phyloP scores from a whole-genome alignment of 1,140 invertebrate species.

The Danaus melanippus region DNA sequence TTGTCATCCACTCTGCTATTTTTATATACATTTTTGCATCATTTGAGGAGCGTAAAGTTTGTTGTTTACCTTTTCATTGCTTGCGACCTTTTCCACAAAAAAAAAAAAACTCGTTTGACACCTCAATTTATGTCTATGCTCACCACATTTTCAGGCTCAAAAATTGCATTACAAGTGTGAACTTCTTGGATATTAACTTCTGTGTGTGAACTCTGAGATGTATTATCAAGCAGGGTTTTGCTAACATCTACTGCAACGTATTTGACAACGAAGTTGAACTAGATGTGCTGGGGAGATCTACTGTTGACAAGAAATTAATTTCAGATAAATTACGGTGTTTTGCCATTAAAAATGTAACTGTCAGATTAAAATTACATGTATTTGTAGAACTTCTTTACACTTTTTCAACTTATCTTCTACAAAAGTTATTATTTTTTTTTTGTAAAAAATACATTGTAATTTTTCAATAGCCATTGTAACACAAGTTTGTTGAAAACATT shows the following conservation, averaged over 20 bases:
- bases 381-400: constrained; percentile 12
- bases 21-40: constrained; percentile 10
- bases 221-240: neutral
- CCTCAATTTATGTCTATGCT: neutral
- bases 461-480: constrained; percentile 5
- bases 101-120: constrained; percentile 4
- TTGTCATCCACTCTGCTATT: constrained; percentile 12
- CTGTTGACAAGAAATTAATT: constrained; percentile 9
- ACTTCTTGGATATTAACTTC: constrained; percentile 7
- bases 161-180: constrained; percentile 4
- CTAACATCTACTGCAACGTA: too few relatives aligned
- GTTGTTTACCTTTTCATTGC: constrained; percentile 7
- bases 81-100: constrained; percentile 6
- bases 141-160: constrained; percentile 4
- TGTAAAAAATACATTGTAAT: constrained; percentile 18
- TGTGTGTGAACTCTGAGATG: constrained; percentile 5
- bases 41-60: constrained; percentile 13
- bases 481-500: too few relatives aligned
- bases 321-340: constrained; percentile 18
- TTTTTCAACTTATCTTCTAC: constrained; percentile 13
- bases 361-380: constrained; percentile 12
- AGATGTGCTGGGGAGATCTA: constrained; percentile 3
- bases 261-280: neutral
- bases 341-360: constrained; percentile 19
- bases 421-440: constrained; percentile 16